Conservation (phyloP, 2,797 vertebrate genomes). For the Acropternis orthonyx region DNA sequence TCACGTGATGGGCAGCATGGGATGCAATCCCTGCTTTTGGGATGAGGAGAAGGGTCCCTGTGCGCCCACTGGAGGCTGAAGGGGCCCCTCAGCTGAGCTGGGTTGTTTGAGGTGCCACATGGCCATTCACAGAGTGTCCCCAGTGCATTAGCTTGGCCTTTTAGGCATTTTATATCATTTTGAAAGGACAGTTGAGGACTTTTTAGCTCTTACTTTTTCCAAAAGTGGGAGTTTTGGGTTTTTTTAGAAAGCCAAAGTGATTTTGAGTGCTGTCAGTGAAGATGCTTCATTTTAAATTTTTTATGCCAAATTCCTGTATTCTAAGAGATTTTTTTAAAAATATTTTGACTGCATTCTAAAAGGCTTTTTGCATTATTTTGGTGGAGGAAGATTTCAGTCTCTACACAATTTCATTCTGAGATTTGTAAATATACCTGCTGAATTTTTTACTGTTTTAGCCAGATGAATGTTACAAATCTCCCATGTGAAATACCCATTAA, state of each 20-base stretch:
- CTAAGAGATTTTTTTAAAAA: background rate
- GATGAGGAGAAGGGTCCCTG: background rate
- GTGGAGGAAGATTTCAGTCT: background rate
- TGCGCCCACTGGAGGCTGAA: background rate
- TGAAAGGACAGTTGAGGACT: background rate
- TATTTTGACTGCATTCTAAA: background rate
- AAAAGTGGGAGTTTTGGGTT: background rate
- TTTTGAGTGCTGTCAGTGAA: background rate
- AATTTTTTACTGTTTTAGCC: background rate
- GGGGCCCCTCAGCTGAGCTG: background rate
- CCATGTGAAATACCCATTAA: background rate
- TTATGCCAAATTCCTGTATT: background rate
- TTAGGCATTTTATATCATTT: background rate
- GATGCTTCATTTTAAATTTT: background rate
- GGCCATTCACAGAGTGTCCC: background rate
- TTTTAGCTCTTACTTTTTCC: background rate
- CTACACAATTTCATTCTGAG: background rate
- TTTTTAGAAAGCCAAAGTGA: background rate
- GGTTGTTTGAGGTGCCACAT: background rate
- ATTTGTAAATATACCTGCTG: background rate
- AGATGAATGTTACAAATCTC: background rate
- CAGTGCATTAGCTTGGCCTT: background rate
- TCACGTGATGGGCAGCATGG: fast-evolving
- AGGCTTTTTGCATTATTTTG: background rate
- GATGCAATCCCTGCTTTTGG: fast-evolving